phyloP scores from a whole-genome alignment of 35 echinoderm and acorn worm genomes.

The Strongylocentrotus purpuratus region DNA sequence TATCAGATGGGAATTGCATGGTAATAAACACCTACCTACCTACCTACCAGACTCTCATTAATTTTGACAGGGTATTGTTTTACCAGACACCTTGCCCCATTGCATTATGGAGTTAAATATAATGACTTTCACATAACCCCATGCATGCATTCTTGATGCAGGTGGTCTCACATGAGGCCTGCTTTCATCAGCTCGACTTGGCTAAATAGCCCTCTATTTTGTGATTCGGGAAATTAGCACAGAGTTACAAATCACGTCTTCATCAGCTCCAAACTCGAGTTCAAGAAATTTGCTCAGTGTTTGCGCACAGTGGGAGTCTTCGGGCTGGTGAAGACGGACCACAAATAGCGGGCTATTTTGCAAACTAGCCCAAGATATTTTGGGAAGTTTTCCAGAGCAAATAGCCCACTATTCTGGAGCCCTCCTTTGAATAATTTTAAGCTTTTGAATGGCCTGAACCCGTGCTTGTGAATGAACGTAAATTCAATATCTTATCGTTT shows the following conservation, averaged over 20 bases:
- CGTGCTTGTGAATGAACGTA: not conserved
- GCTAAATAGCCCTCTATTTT: too few relatives aligned
- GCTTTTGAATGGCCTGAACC: not conserved
- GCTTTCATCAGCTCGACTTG: too few relatives aligned
- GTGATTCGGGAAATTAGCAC: too few relatives aligned
- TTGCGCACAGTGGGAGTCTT: too few relatives aligned
- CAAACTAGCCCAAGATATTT: too few relatives aligned
- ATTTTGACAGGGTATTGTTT: not conserved
- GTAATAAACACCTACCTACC: slow-evolving; percentile 10
- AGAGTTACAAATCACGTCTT: too few relatives aligned
- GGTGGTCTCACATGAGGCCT: not conserved
- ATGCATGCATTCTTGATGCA: not conserved
- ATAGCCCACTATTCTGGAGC: not conserved
- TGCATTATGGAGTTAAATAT: not conserved
- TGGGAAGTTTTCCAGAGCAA: too few relatives aligned
- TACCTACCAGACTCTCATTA: not conserved
- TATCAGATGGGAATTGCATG: not conserved
- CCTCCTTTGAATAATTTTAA: too few relatives aligned
- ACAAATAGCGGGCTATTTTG: too few relatives aligned
- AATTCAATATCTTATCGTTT: not conserved
- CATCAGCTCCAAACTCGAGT: too few relatives aligned
- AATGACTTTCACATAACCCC: not conserved
- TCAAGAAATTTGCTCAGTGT: too few relatives aligned
- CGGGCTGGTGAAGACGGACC: too few relatives aligned
- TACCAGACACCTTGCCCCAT: not conserved